Base-by-base conservation (phyloP, 1,140 invertebrate species). In the Brachionus rubens region DNA sequence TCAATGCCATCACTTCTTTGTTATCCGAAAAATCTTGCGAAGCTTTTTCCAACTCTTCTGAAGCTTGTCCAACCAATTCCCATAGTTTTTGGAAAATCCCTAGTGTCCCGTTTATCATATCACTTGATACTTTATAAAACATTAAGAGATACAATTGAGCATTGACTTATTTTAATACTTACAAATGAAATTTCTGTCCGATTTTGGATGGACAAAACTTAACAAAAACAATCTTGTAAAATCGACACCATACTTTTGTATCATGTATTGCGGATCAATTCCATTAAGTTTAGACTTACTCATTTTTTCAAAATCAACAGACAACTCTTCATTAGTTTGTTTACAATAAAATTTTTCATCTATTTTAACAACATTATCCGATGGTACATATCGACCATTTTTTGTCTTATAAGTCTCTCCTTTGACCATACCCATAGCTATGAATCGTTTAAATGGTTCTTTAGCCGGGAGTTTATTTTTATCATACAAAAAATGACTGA, bases 281-380 rank as follows among this genome's bases (percentile, higher is more conserved):
- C 96, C 96, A 86, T 99, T 99, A 70, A 90, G 84, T 86, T 98
- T 99, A 0, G 96, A 99, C 86, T 99, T 99, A 77, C 93, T 96
- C 96, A 99, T 99, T 88, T 99, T 99, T 82, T 99, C 96, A 92
- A 92, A 97, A 19, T 87, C 83, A 68, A 89, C 87, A 16, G 86
- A 81, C 0, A 98, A 88, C 1, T 48, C 46, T 90, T 87, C 36
- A 88, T 82, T 33, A 87, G 88, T 76, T 87, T 84, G 0, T 81
- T 79, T 36, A 87, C 89, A 83, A 77, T 59, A 70, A 77, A 68
- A 78, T 52, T 33, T 77, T 33, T 65, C 75, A 14, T 43, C 40
- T 59, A 76, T 78, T 6, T 50, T 21, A 3, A 19, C n/a, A 0
- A 96, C 90, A 81, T 93, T 86, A n/a, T 89, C 82, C 79, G 87